These are phyloP conservation scores for Eristalis pertinax DNA, from an alignment of 2,888 invertebrate genomes.

Conservation along the genomic window DNA sequence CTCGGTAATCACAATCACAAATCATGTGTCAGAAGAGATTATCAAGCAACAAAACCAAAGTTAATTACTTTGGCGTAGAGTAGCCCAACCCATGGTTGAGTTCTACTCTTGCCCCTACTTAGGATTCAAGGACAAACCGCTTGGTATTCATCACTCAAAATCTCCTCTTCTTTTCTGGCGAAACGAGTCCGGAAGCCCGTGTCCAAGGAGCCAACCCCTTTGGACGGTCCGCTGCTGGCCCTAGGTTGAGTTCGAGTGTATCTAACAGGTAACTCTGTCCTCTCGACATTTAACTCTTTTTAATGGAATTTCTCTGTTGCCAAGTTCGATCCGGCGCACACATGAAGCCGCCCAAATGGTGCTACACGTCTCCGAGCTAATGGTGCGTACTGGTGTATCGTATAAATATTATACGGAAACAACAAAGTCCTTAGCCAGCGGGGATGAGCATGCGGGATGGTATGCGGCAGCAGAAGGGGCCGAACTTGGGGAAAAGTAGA, in stretches of 20 bases:
- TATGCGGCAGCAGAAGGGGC: background rate
- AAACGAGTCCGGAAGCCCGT: conserved; percentile 19
- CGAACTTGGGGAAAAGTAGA: conserved; percentile 17
- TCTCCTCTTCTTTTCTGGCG: conserved; percentile 9
- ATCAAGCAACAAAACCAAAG: conserved; percentile 32
- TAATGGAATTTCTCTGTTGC: conserved; percentile 57
- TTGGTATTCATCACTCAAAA: conserved; percentile 12
- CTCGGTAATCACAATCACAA: conserved; percentile 30
- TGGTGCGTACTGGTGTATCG: conserved; percentile 48
- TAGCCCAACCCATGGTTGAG: background rate
- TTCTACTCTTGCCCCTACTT: background rate
- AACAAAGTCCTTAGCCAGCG: background rate
- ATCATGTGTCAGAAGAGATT: conserved; percentile 31
- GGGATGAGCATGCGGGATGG: background rate
- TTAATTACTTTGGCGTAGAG: conserved; percentile 31
- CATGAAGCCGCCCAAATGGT: conserved; percentile 31
- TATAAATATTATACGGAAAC: conserved; percentile 49
- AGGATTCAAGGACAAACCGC: conserved; percentile 12
- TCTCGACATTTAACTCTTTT: conserved; percentile 43
- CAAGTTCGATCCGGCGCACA: conserved; percentile 13
- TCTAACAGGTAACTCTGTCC: conserved; percentile 38
- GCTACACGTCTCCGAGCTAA: conserved; percentile 56
- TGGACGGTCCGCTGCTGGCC: background rate
- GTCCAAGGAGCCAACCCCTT: background rate
- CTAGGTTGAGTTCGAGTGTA: background rate